These are phyloP conservation scores for Pharmacophagus antenor DNA, from an alignment of 2,888 invertebrate genomes.

Conservation along the genomic window DNA sequence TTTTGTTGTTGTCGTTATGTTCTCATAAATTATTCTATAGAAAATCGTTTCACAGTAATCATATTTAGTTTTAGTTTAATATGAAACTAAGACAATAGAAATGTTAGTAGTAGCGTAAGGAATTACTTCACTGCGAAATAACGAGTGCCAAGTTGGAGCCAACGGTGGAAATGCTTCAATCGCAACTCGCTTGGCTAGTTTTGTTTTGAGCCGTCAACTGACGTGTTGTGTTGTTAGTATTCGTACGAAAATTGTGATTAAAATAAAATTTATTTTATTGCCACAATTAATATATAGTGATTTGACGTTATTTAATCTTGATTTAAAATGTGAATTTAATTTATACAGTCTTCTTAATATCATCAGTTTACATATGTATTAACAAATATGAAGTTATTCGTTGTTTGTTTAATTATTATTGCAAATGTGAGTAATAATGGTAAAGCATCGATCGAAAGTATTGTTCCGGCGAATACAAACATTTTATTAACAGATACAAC, in stretches of 20 bases:
- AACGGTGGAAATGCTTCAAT: slow-evolving; percentile 14
- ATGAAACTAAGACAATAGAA: background rate
- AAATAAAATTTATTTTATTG: background rate
- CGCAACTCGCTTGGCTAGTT: slow-evolving; percentile 24
- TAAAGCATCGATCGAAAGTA: slow-evolving; percentile 69
- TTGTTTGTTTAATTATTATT: slow-evolving; percentile 61
- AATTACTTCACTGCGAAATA: slow-evolving; percentile 14
- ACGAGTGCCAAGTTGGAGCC: slow-evolving; percentile 3
- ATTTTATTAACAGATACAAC: slow-evolving; percentile 61
- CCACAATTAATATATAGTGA: background rate
- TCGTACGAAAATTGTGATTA: background rate
- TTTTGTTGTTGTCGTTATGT: no score
- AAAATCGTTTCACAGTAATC: no score
- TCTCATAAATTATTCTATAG: background rate
- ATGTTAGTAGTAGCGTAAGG: background rate
- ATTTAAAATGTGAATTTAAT: background rate
- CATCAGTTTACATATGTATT: background rate
- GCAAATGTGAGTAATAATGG: slow-evolving; percentile 66
- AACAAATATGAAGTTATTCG: slow-evolving; percentile 57
- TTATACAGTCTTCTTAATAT: background rate
- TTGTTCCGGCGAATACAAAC: slow-evolving; percentile 52
- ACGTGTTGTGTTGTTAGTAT: slow-evolving; percentile 15
- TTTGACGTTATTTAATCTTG: background rate
- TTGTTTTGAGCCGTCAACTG: slow-evolving; percentile 10
- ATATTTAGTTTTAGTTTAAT: background rate